Evolutionary conservation across 2,888 invertebrate species (phyloP), one percentile per base, ranked within the genome.

Genomic region (Clivina fossor): DNA sequence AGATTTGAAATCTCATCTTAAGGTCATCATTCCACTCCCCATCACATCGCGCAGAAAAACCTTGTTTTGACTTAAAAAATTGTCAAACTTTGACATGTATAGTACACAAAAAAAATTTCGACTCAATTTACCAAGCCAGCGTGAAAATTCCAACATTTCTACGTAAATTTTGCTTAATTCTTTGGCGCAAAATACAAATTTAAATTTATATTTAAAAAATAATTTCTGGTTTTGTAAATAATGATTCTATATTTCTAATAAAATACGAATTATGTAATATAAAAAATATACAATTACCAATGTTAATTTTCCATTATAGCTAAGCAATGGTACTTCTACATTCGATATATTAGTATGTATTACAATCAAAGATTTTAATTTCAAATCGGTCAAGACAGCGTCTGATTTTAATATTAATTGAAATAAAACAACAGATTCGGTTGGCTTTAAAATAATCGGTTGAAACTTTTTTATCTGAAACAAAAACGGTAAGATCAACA

Each of bases 331-430:
- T 60, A 90, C 78, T 62, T 78, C 76, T 62, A 88, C 81, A 30
- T 80, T 78, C 20, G 90, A 88, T 56, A 88, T 80, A 72, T 91
- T 91, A 15, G 89, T 88, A 68, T 83, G 79, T 46, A 90, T 74
- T 33, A 80, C 76, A 62, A 88, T 77, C 61, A 78, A 76, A 8
- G 85, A 81, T 64, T 80, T 80, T 57, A 86, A 74, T 65, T 82
- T 81, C 57, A 84, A 72, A 64, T 80, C 75, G 58, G 71, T 73
- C 59, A 74, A 69, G 47, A 73, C 71, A 43, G 70, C 73, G 63
- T 74, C 78, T 58, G 74, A 75, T 65, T 78, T 80, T 63, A 81
- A 72, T 64, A 76, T 75, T 58, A 86, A 71, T 61, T 76, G 75
- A 69, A 85, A 82, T 63, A 84, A 74, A 51, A 75, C 74, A 33